A percentile compares a stretch with the other conserved stretches of the same genome.
Evolutionary conservation across 2,113 vertebrate genomes (phyloP).

Genomic region (Nyctereutes procyonoides): DNA sequence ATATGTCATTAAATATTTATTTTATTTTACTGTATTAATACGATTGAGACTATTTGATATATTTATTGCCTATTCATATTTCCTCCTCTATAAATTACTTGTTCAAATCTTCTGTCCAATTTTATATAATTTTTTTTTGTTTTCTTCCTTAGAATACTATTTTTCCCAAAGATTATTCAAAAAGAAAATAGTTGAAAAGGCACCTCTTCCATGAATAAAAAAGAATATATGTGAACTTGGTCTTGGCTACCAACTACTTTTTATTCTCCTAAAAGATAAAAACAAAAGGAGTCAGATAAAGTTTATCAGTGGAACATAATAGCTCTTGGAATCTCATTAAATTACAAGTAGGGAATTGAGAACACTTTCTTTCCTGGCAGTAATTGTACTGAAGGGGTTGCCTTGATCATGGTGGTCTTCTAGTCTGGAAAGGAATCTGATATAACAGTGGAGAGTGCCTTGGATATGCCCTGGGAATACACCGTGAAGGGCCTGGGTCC

Average conservation of each 20-base stretch:
- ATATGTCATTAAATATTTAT: not conserved
- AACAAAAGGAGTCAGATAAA: not conserved
- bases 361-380: not conserved
- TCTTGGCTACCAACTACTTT: not conserved
- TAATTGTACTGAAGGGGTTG: not conserved
- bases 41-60: not conserved
- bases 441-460: rapidly evolving
- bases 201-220: not conserved
- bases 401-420: not conserved
- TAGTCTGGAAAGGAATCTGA: not conserved
- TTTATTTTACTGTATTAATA: not conserved
- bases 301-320: not conserved
- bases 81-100: not conserved
- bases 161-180: not conserved
- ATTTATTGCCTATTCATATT: not conserved
- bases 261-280: not conserved
- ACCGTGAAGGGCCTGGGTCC: not conserved
- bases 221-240: not conserved
- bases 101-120: not conserved
- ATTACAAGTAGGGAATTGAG: rapidly evolving
- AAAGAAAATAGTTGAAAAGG: not conserved
- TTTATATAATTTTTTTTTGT: not conserved
- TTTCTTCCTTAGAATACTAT: not conserved
- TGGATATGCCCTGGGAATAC: rapidly evolving
- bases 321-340: not conserved